phyloP scores from a whole-genome alignment of 37 sponge, comb jelly and placozoan species.

The Ephydatia muelleri region DNA sequence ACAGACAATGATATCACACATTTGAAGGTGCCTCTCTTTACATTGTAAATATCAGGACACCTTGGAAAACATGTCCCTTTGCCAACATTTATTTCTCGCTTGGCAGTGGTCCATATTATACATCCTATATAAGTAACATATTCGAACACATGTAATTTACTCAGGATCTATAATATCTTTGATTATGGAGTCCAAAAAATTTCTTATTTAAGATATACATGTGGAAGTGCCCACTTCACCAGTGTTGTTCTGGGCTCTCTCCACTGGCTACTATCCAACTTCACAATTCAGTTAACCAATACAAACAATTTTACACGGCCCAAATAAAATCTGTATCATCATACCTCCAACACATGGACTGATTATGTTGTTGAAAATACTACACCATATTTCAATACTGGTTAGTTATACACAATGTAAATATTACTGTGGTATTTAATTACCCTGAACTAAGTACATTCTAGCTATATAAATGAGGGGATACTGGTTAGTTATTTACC shows the following conservation, averaged over 20 bases:
- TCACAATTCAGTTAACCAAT: conserved; percentile 1
- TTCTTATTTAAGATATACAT: neutral
- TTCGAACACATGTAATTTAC: conserved; percentile 1
- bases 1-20: conserved; percentile 1
- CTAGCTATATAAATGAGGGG: conserved; percentile 1
- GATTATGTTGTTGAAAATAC: neutral
- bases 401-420: conserved; percentile 1
- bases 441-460: neutral
- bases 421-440: conserved; percentile 1
- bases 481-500: conserved; percentile 1
- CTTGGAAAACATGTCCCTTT: neutral
- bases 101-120: neutral
- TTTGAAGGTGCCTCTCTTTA: neutral
- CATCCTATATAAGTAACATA: neutral
- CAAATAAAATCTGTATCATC: neutral
- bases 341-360: neutral
- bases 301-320: conserved; percentile 1
- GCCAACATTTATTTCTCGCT: neutral
- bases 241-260: conserved; percentile 1
- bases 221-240: conserved; percentile 1
- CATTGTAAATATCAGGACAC: neutral
- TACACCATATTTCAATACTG: neutral
- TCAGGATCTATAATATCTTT: conserved; percentile 1
- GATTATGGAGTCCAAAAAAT: conserved; percentile 1
- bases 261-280: neutral